A percentile compares a stretch with the other conserved stretches of the same genome.
These are phyloP conservation scores for Callinectes sapidus DNA, from an alignment of 2,888 invertebrate genomes.

Conservation along the genomic window DNA sequence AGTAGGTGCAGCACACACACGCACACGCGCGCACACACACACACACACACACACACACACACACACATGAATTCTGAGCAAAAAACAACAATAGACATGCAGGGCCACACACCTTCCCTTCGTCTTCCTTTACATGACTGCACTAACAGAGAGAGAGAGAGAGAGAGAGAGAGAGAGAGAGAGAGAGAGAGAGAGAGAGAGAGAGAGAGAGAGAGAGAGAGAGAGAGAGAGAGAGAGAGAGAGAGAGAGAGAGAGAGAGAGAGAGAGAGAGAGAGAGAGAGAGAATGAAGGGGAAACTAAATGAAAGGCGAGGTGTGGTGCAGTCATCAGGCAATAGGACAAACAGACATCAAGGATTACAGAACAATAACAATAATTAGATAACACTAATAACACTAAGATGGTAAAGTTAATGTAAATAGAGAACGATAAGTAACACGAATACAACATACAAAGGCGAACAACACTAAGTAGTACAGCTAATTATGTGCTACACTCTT, in stretches of 20 bases:
- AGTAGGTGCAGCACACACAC: neutral
- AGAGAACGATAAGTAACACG: neutral
- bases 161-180: conserved; percentile 32
- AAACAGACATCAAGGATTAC: neutral
- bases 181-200: conserved; percentile 16
- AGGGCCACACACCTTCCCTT: too few species aligned
- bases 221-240: conserved; percentile 29
- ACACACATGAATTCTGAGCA: neutral
- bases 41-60: neutral
- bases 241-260: neutral
- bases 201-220: conserved; percentile 32
- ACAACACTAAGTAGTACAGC: neutral
- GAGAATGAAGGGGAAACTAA: neutral
- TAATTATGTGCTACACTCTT: neutral
- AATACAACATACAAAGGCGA: neutral
- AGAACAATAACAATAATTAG: neutral
- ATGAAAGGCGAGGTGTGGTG: neutral
- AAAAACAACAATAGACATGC: neutral
- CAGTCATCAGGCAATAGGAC: too few species aligned
- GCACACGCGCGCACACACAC: neutral
- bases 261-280: neutral
- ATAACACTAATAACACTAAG: too few species aligned
- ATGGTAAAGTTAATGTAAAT: neutral
- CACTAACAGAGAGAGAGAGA: neutral
- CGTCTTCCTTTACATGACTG: too few species aligned